Conservation (phyloP, 2,888 invertebrate species). For the Drymonia ruficornis region DNA sequence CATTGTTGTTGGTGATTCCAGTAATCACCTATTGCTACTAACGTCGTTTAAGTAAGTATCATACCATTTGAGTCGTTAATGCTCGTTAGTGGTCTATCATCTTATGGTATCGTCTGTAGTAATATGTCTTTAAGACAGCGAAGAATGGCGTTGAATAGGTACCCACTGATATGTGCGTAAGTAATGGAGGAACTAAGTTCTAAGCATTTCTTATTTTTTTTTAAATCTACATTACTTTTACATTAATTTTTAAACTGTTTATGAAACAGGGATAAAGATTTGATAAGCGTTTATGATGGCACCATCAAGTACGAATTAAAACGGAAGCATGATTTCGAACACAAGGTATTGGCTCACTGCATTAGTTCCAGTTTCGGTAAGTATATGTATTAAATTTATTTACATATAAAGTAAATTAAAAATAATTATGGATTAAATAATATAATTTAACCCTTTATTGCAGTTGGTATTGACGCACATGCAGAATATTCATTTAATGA, state of each 20-base stretch:
- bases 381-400: slow-evolving; percentile 24
- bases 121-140: no score
- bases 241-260: background rate
- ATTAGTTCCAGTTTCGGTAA: slow-evolving; percentile 86
- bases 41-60: slow-evolving; percentile 81
- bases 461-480: slow-evolving; percentile 82
- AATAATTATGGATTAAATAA: background rate
- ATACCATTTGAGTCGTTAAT: no score
- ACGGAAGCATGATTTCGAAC: slow-evolving; percentile 63
- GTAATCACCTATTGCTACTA: slow-evolving; percentile 85
- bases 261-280: slow-evolving; percentile 64
- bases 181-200: background rate
- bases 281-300: slow-evolving; percentile 73
- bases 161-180: no score
- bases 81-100: no score
- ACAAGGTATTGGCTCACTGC: slow-evolving; percentile 81
- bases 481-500: slow-evolving; percentile 64
- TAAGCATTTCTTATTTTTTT: no score
- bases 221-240: background rate
- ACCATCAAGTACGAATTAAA: slow-evolving; percentile 69
- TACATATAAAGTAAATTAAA: no score
- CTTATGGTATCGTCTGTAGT: no score
- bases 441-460: slow-evolving; percentile 40
- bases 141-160: no score
- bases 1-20: slow-evolving; percentile 87